phyloP scores from a whole-genome alignment of 1,140 invertebrate species.

The Dendroctonus ponderosae region DNA sequence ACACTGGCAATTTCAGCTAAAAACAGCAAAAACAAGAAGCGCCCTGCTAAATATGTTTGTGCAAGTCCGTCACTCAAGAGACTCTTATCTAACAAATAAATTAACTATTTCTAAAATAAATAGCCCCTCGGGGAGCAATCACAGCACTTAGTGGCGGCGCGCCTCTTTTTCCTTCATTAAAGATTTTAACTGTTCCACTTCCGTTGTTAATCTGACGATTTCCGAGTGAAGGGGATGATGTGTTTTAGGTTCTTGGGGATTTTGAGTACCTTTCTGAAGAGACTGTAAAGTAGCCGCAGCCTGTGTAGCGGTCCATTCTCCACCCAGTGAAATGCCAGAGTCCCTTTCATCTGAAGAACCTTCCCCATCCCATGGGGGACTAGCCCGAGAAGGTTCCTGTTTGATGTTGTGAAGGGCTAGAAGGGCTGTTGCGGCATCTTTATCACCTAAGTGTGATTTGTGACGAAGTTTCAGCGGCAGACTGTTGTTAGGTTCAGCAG shows the following conservation, averaged over 20 bases:
- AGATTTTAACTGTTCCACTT: conserved; percentile 86
- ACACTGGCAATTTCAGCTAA: conserved; percentile 41
- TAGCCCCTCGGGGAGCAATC: conserved; percentile 44
- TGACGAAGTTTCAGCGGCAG: conserved; percentile 87
- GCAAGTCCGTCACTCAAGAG: conserved; percentile 31
- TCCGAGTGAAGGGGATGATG: conserved; percentile 80
- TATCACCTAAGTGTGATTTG: conserved; percentile 86
- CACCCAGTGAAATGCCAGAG: conserved; percentile 80
- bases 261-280: conserved; percentile 53
- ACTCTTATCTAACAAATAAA: conserved; percentile 45
- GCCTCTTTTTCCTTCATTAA: conserved; percentile 52
- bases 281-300: conserved; percentile 46
- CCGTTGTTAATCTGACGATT: conserved; percentile 82
- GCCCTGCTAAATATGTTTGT: conserved; percentile 36
- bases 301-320: conserved; percentile 60
- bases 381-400: conserved; percentile 74
- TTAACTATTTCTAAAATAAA: conserved; percentile 50
- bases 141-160: conserved; percentile 42
- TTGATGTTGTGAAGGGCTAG: conserved; percentile 78
- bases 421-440: conserved; percentile 77
- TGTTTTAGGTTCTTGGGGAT: conserved; percentile 52
- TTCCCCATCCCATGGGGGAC: conserved; percentile 79
- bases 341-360: conserved; percentile 85
- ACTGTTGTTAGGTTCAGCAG: conserved; percentile 57
- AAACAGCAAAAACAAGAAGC: conserved; percentile 2